Evolutionary conservation across 2,888 invertebrate genomes (phyloP), one percentile per base, ranked within the genome.

Genomic region (Rhyacophila evoluta): DNA sequence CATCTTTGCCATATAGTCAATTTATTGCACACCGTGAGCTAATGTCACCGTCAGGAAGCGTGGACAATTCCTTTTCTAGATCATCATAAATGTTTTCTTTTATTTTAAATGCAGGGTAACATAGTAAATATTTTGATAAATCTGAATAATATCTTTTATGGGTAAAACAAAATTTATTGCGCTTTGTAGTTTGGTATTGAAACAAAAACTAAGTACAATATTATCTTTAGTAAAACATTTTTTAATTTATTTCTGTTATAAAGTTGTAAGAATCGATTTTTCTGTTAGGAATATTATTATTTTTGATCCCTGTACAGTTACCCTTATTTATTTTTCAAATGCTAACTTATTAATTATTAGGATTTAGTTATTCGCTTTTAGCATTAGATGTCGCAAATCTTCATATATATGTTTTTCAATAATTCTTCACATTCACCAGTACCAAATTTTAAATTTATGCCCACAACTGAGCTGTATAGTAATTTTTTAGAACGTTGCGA

Each of bases 321-420:
- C 55, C 55, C 55, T 55, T 55, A 55, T 55, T 55, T 55, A 55
- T 55, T 55, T n/a, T 55, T 55, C 55, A 55, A 19, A 19, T 55
- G 15, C 19, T 55, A 55, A 55, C 55, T 55, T 55, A 55, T 55
- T 55, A 19, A 55, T 4, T 33, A 55, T 55, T 12, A 19, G 6
- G 10, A 19, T 55, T 55, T 55, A 55, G 55, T 55, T 25, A 25
- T 55, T 55, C 10, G 55, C 55, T 10, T 25, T 55, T 6, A 6
- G 29, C 29, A 4, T 33, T 33, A 33, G 29, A 33, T 33, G 29
- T 33, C 29, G 6, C 2, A 33, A n/a, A n/a, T n/a, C n/a, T n/a
- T n/a, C n/a, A n/a, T n/a, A n/a, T n/a, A n/a, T n/a, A n/a, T n/a
- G n/a, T n/a, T n/a, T n/a, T n/a, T n/a, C n/a, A n/a, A n/a, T n/a